phyloP scores from a whole-genome alignment of 2,113 vertebrate genomes.

The Myanophis thanlyinensis region DNA sequence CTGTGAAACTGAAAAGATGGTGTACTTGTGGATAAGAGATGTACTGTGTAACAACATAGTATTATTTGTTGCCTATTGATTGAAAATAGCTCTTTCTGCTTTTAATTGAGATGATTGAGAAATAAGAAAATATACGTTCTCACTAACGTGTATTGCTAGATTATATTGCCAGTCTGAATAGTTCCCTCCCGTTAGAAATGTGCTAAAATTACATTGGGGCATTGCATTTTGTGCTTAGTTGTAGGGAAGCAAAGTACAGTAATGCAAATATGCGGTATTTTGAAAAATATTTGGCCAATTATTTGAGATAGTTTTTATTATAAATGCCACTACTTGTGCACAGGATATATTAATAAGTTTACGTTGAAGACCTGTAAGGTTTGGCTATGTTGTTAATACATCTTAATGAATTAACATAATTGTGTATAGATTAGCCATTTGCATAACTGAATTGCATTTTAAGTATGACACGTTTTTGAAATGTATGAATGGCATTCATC shows the following conservation, averaged over 20 bases:
- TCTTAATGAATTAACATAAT: background rate
- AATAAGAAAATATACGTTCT: background rate
- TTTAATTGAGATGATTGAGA: background rate
- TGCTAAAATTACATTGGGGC: background rate
- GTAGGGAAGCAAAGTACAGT: background rate
- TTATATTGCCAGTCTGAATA: background rate
- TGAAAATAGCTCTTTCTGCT: background rate
- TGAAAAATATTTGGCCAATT: background rate
- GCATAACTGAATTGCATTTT: background rate
- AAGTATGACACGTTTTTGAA: background rate
- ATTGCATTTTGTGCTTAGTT: background rate
- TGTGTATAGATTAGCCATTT: slow-evolving; percentile 4
- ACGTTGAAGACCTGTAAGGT: background rate
- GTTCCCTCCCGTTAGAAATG: background rate
- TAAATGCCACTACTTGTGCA: background rate
- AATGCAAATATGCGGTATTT: background rate
- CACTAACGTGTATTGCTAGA: background rate
- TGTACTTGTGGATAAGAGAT: background rate
- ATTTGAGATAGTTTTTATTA: background rate
- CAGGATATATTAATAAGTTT: background rate
- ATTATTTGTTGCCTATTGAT: background rate
- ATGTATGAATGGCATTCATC: background rate
- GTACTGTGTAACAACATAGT: background rate
- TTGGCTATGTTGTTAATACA: slow-evolving; percentile 31
- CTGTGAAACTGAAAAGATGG: background rate